Percentiles rank a stretch among this genome's conserved stretches.
Conservation (phyloP, 2,888 invertebrate genomes). For the Yponomeuta evonymella region DNA sequence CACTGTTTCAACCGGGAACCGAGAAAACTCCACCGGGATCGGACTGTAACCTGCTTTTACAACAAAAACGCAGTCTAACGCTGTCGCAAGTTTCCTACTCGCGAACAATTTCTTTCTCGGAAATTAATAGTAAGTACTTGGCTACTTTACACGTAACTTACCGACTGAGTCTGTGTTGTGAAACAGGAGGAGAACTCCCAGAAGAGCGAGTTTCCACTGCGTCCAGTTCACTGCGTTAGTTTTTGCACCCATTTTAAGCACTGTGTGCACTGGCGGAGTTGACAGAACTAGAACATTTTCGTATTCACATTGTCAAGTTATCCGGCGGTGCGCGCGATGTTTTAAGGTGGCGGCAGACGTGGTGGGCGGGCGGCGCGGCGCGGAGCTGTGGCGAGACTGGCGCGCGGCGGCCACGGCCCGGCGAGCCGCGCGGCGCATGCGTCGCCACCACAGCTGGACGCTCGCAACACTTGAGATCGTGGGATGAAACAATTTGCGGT, state of each 20-base stretch:
- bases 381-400: background rate
- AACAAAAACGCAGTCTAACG: no score
- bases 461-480: background rate
- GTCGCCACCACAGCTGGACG: background rate
- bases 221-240: slow-evolving; percentile 44
- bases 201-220: slow-evolving; percentile 41
- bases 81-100: background rate
- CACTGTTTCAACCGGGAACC: background rate
- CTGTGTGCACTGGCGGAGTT: background rate
- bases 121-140: background rate
- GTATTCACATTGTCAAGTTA: slow-evolving; percentile 12
- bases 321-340: background rate
- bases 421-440: slow-evolving; percentile 8
- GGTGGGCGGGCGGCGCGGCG: background rate
- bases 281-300: background rate
- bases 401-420: background rate
- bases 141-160: slow-evolving; percentile 32
- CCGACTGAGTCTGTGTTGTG: slow-evolving; percentile 63
- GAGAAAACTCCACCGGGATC: background rate
- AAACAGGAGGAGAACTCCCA: slow-evolving; percentile 67
- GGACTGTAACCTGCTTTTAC: background rate
- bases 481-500: background rate
- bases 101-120: background rate
- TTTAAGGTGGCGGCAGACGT: background rate
- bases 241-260: slow-evolving; percentile 7